Evolutionary conservation across 2,113 vertebrate genomes (phyloP), one percentile per base, ranked within the genome.

Genomic region (Aegypius monachus): DNA sequence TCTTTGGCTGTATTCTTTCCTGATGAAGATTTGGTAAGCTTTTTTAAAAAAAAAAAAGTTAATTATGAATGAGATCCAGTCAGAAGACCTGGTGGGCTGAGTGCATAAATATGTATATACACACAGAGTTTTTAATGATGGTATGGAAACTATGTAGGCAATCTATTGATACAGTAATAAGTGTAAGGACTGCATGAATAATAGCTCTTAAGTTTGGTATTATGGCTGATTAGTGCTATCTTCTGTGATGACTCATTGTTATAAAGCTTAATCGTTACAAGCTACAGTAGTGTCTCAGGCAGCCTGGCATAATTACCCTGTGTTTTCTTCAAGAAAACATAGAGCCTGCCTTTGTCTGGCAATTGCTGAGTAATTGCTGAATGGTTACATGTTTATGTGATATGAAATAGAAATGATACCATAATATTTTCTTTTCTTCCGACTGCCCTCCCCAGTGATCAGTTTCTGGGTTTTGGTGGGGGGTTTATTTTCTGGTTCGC

Each of bases 311-410:
- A 96, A 82, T 94, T 96, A 89, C 70, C 45, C 73, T 45, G 5
- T 88, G 40, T 94, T 93, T 90, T 78, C 81, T 66, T 56, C 73
- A 90, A 77, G 62, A 85, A 95, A 96, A 85, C 55, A 92, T 47
- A 94, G 96, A 96, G 52, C 70, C 56, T 86, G 80, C 58, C 53
- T 96, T 96, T 63, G 80, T 90, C 27, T 93, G 63, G 75, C 27
- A 78, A 25, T 59, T 73, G 66, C 74, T 61, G 81, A 96, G 72
- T 83, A 96, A 94, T 79, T 90, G 31, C 50, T 92, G 55, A 96
- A 71, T 20, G 52, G 22, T 67, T 92, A 26, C 3, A 18, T 55
- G 50, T 81, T 88, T 93, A 40, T 88, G 20, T 86, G 48, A 47
- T 87, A 55, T 42, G 71, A 93, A 94, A 90, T 61, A 56, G 32